Evolutionary conservation across 2,888 invertebrate genomes (phyloP).

Genomic region (Rhopalosiphum nymphaeae): DNA sequence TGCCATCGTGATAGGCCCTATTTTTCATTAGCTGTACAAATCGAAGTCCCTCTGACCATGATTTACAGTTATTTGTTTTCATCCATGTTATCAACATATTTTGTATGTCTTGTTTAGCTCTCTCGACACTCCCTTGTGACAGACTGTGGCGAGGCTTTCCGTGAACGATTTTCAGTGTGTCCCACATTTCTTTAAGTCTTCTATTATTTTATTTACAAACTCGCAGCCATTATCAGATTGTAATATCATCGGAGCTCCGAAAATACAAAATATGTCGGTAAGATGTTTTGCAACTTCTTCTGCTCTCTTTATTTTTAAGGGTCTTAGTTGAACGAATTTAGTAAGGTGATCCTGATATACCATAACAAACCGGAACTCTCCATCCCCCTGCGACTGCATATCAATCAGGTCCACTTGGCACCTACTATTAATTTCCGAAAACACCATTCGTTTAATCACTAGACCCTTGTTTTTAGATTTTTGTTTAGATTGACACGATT

Average conservation of each 20-base stretch:
- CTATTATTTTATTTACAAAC: slow-evolving; percentile 31
- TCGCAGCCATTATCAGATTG: slow-evolving; percentile 67
- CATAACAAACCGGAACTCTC: slow-evolving; percentile 30
- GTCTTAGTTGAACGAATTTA: slow-evolving; percentile 26
- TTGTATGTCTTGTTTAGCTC: slow-evolving; percentile 36
- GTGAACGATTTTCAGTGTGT: slow-evolving; percentile 26
- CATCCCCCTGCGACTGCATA: slow-evolving; percentile 32
- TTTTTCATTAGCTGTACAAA: slow-evolving; percentile 55
- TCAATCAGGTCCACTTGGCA: not conserved
- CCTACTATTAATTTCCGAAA: not conserved
- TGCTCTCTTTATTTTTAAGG: not conserved
- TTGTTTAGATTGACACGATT: not conserved
- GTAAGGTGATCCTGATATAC: slow-evolving; percentile 30
- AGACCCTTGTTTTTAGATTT: not conserved
- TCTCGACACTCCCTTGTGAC: not conserved
- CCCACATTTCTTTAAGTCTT: slow-evolving; percentile 45
- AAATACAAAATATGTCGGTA: slow-evolving; percentile 65
- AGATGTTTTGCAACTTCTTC: slow-evolving; percentile 64
- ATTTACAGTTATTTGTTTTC: slow-evolving; percentile 19
- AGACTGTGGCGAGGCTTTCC: slow-evolving; percentile 30
- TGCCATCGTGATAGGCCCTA: slow-evolving; percentile 23
- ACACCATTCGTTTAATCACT: not conserved
- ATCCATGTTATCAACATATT: slow-evolving; percentile 56
- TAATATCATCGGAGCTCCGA: slow-evolving; percentile 67
- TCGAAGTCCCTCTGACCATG: slow-evolving; percentile 24